Conservation (phyloP, 2,113 vertebrate species). For the Pheucticus melanocephalus region DNA sequence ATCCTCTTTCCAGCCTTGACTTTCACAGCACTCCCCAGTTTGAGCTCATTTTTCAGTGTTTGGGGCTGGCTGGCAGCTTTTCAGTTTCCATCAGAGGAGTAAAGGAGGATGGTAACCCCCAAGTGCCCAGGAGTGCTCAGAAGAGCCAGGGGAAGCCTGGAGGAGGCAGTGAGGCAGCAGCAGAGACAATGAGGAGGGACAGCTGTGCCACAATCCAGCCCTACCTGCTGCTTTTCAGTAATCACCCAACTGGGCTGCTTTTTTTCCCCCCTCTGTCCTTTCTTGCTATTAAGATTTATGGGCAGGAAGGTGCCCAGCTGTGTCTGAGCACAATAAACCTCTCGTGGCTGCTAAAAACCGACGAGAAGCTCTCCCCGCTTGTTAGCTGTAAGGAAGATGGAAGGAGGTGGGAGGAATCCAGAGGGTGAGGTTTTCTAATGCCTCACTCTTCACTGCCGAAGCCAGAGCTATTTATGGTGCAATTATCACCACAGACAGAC, state of each 20-base stretch:
- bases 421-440: conserved; percentile 37
- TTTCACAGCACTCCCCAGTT: not conserved
- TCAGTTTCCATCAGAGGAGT: not conserved
- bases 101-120: not conserved
- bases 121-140: not conserved
- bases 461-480: conserved; percentile 57
- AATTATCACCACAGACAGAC: conserved; percentile 50
- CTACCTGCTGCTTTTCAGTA: not conserved
- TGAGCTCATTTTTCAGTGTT: conserved; percentile 31
- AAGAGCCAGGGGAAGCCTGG: not conserved
- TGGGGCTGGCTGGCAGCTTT: conserved; percentile 32
- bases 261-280: not conserved
- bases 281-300: conserved; percentile 23
- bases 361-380: conserved; percentile 25
- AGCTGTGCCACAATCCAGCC: rapidly evolving
- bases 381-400: conserved; percentile 59
- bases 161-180: not conserved
- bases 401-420: conserved; percentile 51
- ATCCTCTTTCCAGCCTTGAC: not conserved
- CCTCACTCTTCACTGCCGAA: conserved; percentile 41
- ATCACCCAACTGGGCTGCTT: not conserved
- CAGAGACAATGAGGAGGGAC: not conserved
- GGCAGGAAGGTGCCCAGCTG: conserved; percentile 6
- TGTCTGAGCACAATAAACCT: not conserved
- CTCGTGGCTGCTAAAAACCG: not conserved